A percentile compares a stretch with the other conserved stretches of the same genome.
These are phyloP conservation scores for Gulo gulo DNA, from an alignment of 2,113 vertebrate species.

Conservation along the genomic window DNA sequence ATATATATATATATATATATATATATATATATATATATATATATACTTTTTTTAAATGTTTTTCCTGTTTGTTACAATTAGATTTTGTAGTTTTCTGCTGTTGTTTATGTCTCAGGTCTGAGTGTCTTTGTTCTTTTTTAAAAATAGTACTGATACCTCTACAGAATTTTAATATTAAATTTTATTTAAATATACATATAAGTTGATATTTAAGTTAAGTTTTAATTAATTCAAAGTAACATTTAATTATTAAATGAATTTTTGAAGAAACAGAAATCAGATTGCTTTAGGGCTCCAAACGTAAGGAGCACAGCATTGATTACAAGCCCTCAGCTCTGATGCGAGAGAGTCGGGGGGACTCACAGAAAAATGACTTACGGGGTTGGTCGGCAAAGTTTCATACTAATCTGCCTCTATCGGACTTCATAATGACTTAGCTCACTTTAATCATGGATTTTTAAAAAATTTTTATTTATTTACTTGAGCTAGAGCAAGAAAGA, in stretches of 20 bases:
- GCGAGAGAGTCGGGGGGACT: not conserved
- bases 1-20: too few species aligned
- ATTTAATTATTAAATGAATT: not conserved
- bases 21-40: too few species aligned
- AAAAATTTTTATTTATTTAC: too few species aligned
- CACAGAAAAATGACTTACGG: not conserved
- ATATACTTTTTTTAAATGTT: not conserved
- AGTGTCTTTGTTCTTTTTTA: not conserved
- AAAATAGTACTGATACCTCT: not conserved
- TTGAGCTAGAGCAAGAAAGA: too few species aligned
- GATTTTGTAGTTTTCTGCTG: not conserved
- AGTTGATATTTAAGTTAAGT: not conserved
- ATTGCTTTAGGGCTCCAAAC: not conserved
- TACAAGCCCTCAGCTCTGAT: not conserved
- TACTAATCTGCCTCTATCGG: not conserved
- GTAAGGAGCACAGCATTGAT: not conserved
- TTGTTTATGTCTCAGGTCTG: not conserved
- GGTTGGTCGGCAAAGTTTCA: not conserved
- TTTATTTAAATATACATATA: not conserved
- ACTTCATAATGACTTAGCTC: not conserved
- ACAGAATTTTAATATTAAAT: not conserved
- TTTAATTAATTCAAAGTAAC: not conserved
- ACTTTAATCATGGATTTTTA: not conserved
- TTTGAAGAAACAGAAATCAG: not conserved
- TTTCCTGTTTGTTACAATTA: not conserved